Base-by-base conservation (phyloP, 2,888 invertebrate species). In the Podotricha telesiphe region DNA sequence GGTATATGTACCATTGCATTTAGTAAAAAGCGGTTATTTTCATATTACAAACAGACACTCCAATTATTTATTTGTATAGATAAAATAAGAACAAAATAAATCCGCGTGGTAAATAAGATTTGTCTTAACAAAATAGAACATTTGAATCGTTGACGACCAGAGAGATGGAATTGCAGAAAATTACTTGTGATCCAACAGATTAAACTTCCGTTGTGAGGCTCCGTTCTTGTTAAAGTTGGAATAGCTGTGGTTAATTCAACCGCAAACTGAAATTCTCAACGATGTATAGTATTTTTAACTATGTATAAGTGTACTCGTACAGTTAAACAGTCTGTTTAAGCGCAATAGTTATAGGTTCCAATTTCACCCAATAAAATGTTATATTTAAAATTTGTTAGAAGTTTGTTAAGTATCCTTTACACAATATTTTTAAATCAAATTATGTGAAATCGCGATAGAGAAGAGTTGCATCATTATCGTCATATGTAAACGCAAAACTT, bases 101-200 rank as follows among this genome's bases (percentile, higher is more conserved):
- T 17, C 53, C 34, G 22, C 10, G 8, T n/a, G n/a, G n/a, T n/a
- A n/a, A n/a, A 2, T 19, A 45, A 11, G 20, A n/a, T 42, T 42
- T 42, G 40, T 59, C n/a, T 59, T 10, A 59, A 59, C 22, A 22
- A 45, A 59, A 22, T 45, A 28, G 22, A 28, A 7, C 59, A 59
- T 59, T 45, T 45, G 45, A 11, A 59, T 28, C 20, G 59, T 59
- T 28, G 59, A n/a, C 11, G 42, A 45, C 22, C 17, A 13, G 50
- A 50, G 61, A 69, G 55, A 40, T 53, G 19, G 66, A 40, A 56
- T 66, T 56, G 48, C 48, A 66, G 66, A 69, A 69, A 69, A 69
- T 56, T 62, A 69, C 66, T 66, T 61, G 55, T 17, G 55, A 66
- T 50, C 56, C 59, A 59, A 22, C 34, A 69, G 69, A 69, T 69